Evolutionary conservation across 2,113 vertebrate species (phyloP), one percentile per base, ranked within the genome.

Genomic region (Hoplias malabaricus): DNA sequence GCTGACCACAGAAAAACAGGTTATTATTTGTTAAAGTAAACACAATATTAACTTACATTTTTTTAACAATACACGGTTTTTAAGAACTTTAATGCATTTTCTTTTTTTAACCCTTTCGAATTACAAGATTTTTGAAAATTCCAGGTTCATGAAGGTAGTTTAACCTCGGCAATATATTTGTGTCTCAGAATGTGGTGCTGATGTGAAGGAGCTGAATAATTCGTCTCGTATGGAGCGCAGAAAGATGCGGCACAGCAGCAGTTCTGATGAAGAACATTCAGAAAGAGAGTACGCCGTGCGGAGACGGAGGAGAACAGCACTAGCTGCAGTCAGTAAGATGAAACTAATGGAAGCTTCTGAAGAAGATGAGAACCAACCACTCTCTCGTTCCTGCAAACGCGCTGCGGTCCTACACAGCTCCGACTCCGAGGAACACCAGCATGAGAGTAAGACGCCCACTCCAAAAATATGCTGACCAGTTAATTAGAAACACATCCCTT

Each of bases 301-400:
- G 74, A 89, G 69, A 88, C 91, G 0, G 1, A 93, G 97, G 36
- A 97, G 88, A 85, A 96, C 96, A 0, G 96, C 96, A 6, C 90
- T 94, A 31, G 91, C 93, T 34, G 96, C 96, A 53, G 94, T 95
- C 69, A 94, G 84, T 75, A 98, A 94, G 79, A 93, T 97, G 53
- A 95, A 94, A 83, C 87, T 95, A 1, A 93, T 98, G 78, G 94
- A 93, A 0, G 95, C 88, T 0, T 93, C 85, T 0, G 95, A 96
- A 38, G 93, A 94, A 2, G 95, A 95, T 29, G 81, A 87, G 40
- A 78, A 78, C 57, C 77, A 69, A 0, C 70, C 16, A 9, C 80
- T 8, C 7, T 11, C 50, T 0, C 80, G 88, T 21, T 43, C 46
- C 33, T 75, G 76, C 82, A 92, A 92, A 82, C 91, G 92, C 36